Percentiles rank a stretch among this genome's conserved stretches.
These are phyloP conservation scores for Pseudococcus longispinus DNA, from an alignment of 2,888 invertebrate species.

Conservation along the genomic window DNA sequence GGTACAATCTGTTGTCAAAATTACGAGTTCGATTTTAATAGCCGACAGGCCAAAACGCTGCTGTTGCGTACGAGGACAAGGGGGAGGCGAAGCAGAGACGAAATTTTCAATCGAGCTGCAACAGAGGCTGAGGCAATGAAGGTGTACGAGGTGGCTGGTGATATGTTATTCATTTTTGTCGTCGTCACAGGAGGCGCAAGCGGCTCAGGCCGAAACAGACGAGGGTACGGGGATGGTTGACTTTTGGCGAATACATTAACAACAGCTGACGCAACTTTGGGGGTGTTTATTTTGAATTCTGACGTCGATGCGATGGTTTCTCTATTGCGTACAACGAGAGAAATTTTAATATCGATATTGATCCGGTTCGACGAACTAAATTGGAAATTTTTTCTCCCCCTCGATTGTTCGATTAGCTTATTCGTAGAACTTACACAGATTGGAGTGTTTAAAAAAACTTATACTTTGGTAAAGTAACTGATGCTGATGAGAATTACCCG, in stretches of 20 bases:
- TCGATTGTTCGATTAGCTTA: too few relatives aligned
- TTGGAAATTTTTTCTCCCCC: neutral
- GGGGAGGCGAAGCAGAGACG: neutral
- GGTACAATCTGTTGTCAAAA: conserved; percentile 8
- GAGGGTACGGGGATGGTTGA: neutral
- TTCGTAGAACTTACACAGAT: too few relatives aligned
- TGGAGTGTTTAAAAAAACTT: too few relatives aligned
- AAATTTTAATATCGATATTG: neutral
- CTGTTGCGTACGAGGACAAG: neutral
- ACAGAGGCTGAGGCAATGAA: neutral
- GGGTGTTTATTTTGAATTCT: neutral
- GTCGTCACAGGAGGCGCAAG: neutral
- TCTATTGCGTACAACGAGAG: neutral
- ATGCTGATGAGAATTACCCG: neutral
- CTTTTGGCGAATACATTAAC: conserved; percentile 29
- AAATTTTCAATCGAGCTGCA: neutral
- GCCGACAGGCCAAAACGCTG: neutral
- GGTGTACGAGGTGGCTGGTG: neutral
- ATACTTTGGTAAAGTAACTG: too few relatives aligned
- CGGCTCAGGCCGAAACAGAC: neutral
- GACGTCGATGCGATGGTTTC: neutral
- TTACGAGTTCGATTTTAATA: conserved; percentile 17
- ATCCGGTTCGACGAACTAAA: neutral
- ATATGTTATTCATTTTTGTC: neutral
- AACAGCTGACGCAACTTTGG: conserved; percentile 1